Evolutionary conservation across 2,888 invertebrate genomes (phyloP).

Genomic region (Xanthia icteritia): DNA sequence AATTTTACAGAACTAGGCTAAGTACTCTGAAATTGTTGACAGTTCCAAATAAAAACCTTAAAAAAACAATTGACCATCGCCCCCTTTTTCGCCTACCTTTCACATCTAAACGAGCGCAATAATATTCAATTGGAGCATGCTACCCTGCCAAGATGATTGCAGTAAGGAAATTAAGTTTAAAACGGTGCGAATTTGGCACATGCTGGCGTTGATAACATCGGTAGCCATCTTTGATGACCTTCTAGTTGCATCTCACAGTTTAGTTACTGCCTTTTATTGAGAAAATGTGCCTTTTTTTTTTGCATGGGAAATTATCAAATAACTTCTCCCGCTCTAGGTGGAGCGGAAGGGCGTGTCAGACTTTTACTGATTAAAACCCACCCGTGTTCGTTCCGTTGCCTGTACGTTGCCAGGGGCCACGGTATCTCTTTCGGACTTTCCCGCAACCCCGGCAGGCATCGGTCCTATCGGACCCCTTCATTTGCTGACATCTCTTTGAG

Average conservation of each 20-base stretch:
- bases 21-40: too few relatives aligned
- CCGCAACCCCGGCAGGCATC: too few relatives aligned
- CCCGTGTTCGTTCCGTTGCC: too few relatives aligned
- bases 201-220: slow-evolving; percentile 36
- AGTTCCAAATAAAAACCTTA: neutral
- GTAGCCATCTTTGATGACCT: slow-evolving; percentile 18
- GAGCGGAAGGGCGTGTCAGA: too few relatives aligned
- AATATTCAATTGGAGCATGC: slow-evolving; percentile 27
- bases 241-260: slow-evolving; percentile 26
- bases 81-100: neutral
- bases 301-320: too few relatives aligned
- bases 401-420: too few relatives aligned
- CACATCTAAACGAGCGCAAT: slow-evolving; percentile 11
- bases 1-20: neutral
- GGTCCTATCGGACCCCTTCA: too few relatives aligned
- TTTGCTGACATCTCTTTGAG: too few relatives aligned
- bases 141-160: slow-evolving; percentile 67
- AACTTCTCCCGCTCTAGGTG: too few relatives aligned
- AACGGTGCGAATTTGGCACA: slow-evolving; percentile 67
- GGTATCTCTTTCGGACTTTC: too few relatives aligned
- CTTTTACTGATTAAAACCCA: too few relatives aligned
- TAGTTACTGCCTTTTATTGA: slow-evolving; percentile 2
- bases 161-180: slow-evolving; percentile 70
- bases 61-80: neutral
- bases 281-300: too few relatives aligned